Evolutionary conservation across 2,797 vertebrate species (phyloP), one percentile per base, ranked within the genome.

Genomic region (Chrysolophus pictus): DNA sequence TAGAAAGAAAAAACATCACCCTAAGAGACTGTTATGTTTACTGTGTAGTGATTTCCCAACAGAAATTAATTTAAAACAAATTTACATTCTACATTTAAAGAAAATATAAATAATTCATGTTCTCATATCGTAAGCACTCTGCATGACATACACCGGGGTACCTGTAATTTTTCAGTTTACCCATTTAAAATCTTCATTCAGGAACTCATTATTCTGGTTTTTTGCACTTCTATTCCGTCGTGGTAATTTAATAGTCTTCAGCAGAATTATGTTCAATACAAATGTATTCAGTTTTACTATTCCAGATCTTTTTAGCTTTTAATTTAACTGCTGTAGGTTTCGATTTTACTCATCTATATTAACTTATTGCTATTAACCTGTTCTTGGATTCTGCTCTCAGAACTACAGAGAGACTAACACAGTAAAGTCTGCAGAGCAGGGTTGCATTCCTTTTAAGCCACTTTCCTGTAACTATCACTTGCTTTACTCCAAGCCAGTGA

Each of bases 71-170:
- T 97, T 95, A 85, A 96, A 97, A 97, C 97, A 98, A 98, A 98
- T 98, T 98, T 98, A 98, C 97, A 98, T 98, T 98, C 98, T 98
- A 98, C 97, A 98, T 98, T 98, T 98, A 98, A 98, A 98, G 96
- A 98, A 98, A 97, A 97, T 94, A 98, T 98, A 97, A 98, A 99
- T 99, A 98, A 98, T 98, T 98, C 97, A 98, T 98, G 96, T 97
- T 98, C 98, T 98, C 97, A 96, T 98, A 98, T 98, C 97, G 98
- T 98, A 97, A 98, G 94, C 97, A 97, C 95, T 97, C 96, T 96
- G 94, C 94, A 62, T 97, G 96, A 97, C 97, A 97, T 98, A 98
- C 98, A 98, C 98, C 64, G 96, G 97, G 97, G 98, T 98, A 98
- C 98, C 97, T 98, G 95, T 85, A 96, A 91, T 96, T 98, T 98